Percentiles rank a stretch among this genome's conserved stretches.
Conservation (phyloP, 2,888 invertebrate genomes). For the Cybosia mesomella region DNA sequence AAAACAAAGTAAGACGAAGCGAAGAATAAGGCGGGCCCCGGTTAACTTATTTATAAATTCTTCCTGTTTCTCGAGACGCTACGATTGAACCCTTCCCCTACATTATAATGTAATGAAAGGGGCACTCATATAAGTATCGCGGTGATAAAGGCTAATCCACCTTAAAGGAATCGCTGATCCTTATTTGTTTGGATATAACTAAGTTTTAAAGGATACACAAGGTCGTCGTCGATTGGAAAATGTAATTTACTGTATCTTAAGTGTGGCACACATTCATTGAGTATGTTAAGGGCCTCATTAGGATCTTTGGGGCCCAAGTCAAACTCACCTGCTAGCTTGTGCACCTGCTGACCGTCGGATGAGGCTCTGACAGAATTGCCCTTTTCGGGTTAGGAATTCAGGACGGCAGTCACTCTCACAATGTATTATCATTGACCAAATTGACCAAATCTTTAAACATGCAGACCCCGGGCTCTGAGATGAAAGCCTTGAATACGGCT, state of each 20-base stretch:
- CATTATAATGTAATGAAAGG: slow-evolving; percentile 84
- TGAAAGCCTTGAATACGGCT: too few relatives aligned
- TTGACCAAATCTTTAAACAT: too few relatives aligned
- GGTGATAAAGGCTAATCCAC: slow-evolving; percentile 84
- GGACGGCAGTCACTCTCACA: too few relatives aligned
- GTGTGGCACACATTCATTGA: background rate
- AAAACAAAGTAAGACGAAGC: slow-evolving; percentile 84
- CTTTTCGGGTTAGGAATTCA: too few relatives aligned
- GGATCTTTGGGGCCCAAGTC: too few relatives aligned
- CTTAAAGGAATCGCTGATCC: slow-evolving; percentile 69
- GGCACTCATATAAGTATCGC: slow-evolving; percentile 85
- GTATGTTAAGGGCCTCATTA: background rate
- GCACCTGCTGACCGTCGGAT: too few relatives aligned
- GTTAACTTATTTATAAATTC: slow-evolving; percentile 87
- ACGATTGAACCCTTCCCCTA: slow-evolving; percentile 77
- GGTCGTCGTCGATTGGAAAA: slow-evolving; percentile 17
- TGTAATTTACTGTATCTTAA: slow-evolving; percentile 4
- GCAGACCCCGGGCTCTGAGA: too few relatives aligned
- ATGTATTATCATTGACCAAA: too few relatives aligned
- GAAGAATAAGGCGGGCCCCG: slow-evolving; percentile 80
- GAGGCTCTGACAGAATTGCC: too few relatives aligned
- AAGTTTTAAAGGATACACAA: slow-evolving; percentile 38
- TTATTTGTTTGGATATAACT: slow-evolving; percentile 75
- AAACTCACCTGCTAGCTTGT: too few relatives aligned
- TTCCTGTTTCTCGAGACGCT: slow-evolving; percentile 72